Conservation (phyloP, 2,113 vertebrate genomes). For the Takifugu flavidus region DNA sequence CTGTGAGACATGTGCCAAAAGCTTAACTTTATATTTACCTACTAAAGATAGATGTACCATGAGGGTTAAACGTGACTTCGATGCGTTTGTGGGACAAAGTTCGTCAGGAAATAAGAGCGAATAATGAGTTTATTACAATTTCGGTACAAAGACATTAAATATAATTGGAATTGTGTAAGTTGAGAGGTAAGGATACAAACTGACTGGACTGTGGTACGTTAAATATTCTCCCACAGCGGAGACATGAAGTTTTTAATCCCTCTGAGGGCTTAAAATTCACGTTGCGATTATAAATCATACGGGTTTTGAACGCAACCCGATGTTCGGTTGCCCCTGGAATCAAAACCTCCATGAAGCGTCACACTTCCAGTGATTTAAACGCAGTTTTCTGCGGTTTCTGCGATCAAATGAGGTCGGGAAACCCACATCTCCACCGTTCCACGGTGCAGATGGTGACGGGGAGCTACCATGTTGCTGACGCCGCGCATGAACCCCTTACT, state of each 20-base stretch:
- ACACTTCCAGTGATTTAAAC: not conserved
- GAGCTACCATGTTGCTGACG: constrained; percentile 2
- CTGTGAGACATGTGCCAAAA: too few relatives aligned
- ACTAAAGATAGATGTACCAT: too few relatives aligned
- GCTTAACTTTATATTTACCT: too few relatives aligned
- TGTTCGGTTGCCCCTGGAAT: too few relatives aligned
- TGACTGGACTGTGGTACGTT: not conserved
- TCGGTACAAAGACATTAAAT: too few relatives aligned
- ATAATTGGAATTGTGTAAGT: not conserved
- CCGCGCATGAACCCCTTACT: not conserved
- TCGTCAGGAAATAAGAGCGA: not conserved
- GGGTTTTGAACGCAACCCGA: too few relatives aligned
- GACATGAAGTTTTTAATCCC: not conserved
- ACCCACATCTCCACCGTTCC: not conserved
- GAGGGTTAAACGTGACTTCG: too few relatives aligned
- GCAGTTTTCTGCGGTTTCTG: not conserved
- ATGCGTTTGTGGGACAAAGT: not conserved
- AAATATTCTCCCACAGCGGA: not conserved
- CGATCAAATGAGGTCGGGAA: not conserved
- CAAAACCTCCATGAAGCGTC: too few relatives aligned
- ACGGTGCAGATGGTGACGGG: not conserved
- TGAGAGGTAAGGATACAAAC: too few relatives aligned
- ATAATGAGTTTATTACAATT: too few relatives aligned
- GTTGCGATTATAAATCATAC: not conserved
- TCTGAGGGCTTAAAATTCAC: fast-evolving